These are phyloP conservation scores for Cyclopterus lumpus DNA, from an alignment of 2,797 vertebrate species.

Conservation along the genomic window DNA sequence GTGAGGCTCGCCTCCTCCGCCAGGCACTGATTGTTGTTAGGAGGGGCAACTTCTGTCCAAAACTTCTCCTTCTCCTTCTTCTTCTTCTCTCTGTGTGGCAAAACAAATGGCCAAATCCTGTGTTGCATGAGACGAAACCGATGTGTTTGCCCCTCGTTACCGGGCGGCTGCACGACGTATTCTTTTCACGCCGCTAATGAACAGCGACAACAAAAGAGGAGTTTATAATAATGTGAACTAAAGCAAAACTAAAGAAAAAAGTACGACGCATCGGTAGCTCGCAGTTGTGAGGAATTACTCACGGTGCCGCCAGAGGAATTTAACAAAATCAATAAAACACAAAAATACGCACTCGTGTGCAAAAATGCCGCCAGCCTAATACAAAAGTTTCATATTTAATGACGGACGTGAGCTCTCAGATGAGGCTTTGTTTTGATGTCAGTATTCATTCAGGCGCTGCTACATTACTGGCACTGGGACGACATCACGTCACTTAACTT, in stretches of 20 bases:
- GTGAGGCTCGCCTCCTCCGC: constrained; percentile 27
- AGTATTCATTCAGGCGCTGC: constrained; percentile 5
- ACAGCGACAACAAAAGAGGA: constrained; percentile 1
- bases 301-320: neutral
- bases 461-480: neutral
- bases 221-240: neutral
- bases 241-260: neutral
- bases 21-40: constrained; percentile 14
- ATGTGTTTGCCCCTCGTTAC: constrained; percentile 35
- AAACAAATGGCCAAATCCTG: constrained; percentile 19
- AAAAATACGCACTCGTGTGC: neutral
- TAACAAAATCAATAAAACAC: constrained; percentile 16
- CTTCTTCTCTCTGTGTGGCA: neutral
- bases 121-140: neutral
- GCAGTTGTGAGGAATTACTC: neutral
- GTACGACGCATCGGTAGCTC: neutral
- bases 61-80: constrained; percentile 17
- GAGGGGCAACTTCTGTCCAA: constrained; percentile 29
- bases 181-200: constrained; percentile 23
- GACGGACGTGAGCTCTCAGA: neutral
- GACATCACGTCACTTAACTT: neutral
- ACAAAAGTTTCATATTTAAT: constrained; percentile 25
- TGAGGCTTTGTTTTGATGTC: constrained; percentile 13
- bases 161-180: constrained; percentile 1
- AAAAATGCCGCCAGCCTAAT: neutral